phyloP scores from a whole-genome alignment of 1,140 invertebrate genomes.

The Anadara kagoshimensis region DNA sequence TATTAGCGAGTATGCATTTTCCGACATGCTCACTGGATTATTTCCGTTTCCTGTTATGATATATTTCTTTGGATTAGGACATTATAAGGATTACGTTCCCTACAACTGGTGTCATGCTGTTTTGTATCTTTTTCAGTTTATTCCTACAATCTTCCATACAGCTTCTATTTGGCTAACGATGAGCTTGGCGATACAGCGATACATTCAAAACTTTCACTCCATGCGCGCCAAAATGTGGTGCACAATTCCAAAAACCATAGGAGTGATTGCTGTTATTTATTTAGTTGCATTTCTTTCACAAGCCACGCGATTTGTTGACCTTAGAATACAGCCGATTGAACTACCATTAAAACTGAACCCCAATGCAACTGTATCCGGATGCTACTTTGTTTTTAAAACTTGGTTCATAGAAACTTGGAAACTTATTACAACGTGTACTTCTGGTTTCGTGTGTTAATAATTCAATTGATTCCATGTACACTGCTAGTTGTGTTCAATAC shows the following conservation, averaged over 20 bases:
- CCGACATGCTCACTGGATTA: conserved; percentile 93
- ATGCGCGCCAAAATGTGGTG: conserved; percentile 89
- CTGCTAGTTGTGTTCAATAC: conserved; percentile 92
- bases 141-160: conserved; percentile 93
- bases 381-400: conserved; percentile 29
- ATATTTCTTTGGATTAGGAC: conserved; percentile 93
- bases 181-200: conserved; percentile 87
- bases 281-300: conserved; percentile 86
- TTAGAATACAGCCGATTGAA: conserved; percentile 72
- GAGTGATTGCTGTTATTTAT: conserved; percentile 85
- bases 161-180: conserved; percentile 92
- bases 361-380: conserved; percentile 63
- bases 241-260: conserved; percentile 87
- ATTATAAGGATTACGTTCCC: conserved; percentile 79
- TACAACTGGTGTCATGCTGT: conserved; percentile 82
- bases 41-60: conserved; percentile 91
- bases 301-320: conserved; percentile 86
- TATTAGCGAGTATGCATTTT: conserved; percentile 89
- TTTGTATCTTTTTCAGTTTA: conserved; percentile 72
- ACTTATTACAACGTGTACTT: conserved; percentile 82
- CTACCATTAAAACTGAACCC: conserved; percentile 80
- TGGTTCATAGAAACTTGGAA: conserved; percentile 79
- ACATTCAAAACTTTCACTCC: conserved; percentile 94
- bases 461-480: conserved; percentile 93
- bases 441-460: conserved; percentile 90